These are phyloP conservation scores for Andrena trimmerana DNA, from an alignment of 2,888 invertebrate species.

Conservation along the genomic window DNA sequence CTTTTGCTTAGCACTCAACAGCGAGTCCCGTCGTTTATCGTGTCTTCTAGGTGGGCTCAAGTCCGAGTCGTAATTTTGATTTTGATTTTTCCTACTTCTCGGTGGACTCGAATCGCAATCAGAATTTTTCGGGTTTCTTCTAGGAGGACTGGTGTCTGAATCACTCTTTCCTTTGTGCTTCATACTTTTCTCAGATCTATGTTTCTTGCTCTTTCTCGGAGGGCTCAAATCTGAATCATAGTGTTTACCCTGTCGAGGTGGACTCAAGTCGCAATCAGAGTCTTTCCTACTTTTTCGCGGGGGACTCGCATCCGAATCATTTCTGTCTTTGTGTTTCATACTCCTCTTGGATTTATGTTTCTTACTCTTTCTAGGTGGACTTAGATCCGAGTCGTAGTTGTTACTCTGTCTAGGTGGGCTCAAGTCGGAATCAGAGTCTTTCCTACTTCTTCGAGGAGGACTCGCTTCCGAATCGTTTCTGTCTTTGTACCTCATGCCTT, in stretches of 20 bases:
- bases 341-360: conserved; percentile 37
- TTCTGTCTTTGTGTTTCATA: conserved; percentile 42
- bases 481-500: conserved; percentile 46
- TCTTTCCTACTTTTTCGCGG: conserved; percentile 73
- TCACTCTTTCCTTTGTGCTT: conserved; percentile 70
- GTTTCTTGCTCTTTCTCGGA: conserved; percentile 47
- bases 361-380: conserved; percentile 73
- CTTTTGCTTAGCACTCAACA: conserved; percentile 2
- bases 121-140: not conserved
- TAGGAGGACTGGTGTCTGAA: conserved; percentile 69
- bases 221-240: conserved; percentile 70
- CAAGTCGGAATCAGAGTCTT: conserved; percentile 53
- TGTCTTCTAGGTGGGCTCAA: conserved; percentile 56
- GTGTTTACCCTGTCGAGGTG: conserved; percentile 74
- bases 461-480: conserved; percentile 78
- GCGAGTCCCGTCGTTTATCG: conserved; percentile 30
- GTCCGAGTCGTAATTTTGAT: conserved; percentile 77
- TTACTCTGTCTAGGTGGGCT: conserved; percentile 64
- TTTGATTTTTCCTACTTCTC: conserved; percentile 47
- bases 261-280: conserved; percentile 75
- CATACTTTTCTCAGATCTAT: conserved; percentile 51
- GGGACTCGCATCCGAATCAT: conserved; percentile 77
- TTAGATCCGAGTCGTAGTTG: conserved; percentile 77
- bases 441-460: conserved; percentile 8
- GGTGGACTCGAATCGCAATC: conserved; percentile 69